Evolutionary conservation across 2,888 invertebrate genomes (phyloP).

Genomic region (Amiota mariae): DNA sequence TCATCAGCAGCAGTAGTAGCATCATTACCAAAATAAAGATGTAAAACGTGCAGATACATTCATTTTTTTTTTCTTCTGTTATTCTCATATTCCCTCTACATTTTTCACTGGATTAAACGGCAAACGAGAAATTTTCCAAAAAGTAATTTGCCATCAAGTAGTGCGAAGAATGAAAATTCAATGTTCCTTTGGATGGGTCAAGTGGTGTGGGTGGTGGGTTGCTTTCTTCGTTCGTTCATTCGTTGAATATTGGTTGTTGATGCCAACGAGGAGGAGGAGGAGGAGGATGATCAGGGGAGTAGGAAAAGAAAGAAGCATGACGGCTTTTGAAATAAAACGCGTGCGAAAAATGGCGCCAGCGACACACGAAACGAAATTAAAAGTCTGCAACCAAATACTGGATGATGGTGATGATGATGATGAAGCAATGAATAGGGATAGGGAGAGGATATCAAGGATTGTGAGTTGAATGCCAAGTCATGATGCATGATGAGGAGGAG

Average conservation of each 20-base stretch:
- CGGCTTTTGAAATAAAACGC: conserved; percentile 21
- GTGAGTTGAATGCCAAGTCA: not conserved
- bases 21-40: not conserved
- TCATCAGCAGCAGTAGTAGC: conserved; percentile 8
- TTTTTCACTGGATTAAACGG: too few species aligned
- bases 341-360: conserved; percentile 25
- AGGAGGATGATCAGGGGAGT: too few species aligned
- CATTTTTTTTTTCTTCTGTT: too few species aligned
- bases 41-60: not conserved
- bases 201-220: too few species aligned
- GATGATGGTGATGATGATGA: not conserved
- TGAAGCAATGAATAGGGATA: not conserved
- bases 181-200: not conserved
- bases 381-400: conserved; percentile 34
- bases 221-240: too few species aligned
- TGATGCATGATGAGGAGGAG: not conserved
- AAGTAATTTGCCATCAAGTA: conserved; percentile 1
- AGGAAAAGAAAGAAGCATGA: not conserved
- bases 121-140: not conserved
- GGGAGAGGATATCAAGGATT: too few species aligned
- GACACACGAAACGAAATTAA: conserved; percentile 54
- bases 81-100: too few species aligned
- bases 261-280: too few species aligned
- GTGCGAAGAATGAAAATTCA: not conserved
- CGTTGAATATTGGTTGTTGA: not conserved